Percentiles rank a stretch among this genome's conserved stretches.
These are phyloP conservation scores for Candoia aspera DNA, from an alignment of 2,113 vertebrate genomes.

Conservation along the genomic window DNA sequence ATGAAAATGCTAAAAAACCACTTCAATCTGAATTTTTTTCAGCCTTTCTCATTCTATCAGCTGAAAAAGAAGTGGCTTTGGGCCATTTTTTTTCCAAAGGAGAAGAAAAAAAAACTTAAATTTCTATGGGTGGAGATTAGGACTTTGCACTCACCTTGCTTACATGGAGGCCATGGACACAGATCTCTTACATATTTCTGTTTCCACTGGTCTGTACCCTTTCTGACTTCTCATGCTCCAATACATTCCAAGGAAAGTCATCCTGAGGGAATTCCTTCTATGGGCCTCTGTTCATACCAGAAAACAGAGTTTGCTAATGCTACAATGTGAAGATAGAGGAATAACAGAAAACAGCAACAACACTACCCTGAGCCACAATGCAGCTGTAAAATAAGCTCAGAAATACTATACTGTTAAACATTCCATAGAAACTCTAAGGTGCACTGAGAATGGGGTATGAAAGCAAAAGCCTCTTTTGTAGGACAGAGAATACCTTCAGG, in stretches of 20 bases:
- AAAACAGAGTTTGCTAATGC: background rate
- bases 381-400: background rate
- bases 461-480: background rate
- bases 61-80: background rate
- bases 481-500: background rate
- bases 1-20: background rate
- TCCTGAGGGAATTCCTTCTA: background rate
- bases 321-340: background rate
- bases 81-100: no score
- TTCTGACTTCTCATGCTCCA: background rate
- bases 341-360: background rate
- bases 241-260: background rate
- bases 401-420: background rate
- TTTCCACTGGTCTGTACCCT: background rate
- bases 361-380: background rate
- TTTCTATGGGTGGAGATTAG: background rate
- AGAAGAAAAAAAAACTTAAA: background rate
- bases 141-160: background rate
- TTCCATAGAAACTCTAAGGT: background rate
- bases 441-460: background rate
- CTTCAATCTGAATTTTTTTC: background rate
- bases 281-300: background rate
- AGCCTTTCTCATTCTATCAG: background rate
- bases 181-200: background rate
- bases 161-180: background rate